A percentile compares a stretch with the other conserved stretches of the same genome.
Conservation (phyloP, 2,888 invertebrate genomes). For the Slavum lentiscoides region DNA sequence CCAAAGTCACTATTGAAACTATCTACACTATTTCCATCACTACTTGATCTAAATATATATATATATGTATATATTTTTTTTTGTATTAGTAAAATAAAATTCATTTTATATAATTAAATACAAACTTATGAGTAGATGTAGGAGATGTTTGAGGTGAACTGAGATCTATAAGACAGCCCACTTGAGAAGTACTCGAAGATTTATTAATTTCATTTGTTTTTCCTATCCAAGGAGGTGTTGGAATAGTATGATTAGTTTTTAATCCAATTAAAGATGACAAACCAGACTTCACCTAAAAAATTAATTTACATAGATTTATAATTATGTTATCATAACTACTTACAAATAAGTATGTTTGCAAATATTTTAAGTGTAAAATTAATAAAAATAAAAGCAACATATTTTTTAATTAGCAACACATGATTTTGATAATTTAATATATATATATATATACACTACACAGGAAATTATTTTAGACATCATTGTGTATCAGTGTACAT, state of each 20-base stretch:
- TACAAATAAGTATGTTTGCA: background rate
- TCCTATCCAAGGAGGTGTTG: slow-evolving; percentile 38
- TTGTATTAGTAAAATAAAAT: background rate
- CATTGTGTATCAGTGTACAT: no score
- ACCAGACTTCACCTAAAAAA: slow-evolving; percentile 34
- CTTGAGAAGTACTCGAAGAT: slow-evolving; percentile 56
- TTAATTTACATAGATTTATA: background rate
- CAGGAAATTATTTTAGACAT: no score
- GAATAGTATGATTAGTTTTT: slow-evolving; percentile 31
- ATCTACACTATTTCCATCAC: slow-evolving; percentile 74
- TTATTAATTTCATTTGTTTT: slow-evolving; percentile 29
- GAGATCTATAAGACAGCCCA: slow-evolving; percentile 70
- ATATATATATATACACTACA: no score
- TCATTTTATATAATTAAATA: slow-evolving; percentile 11
- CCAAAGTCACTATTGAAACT: slow-evolving; percentile 74
- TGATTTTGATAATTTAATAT: no score
- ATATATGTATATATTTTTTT: background rate
- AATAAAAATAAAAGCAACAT: background rate
- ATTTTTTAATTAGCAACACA: background rate
- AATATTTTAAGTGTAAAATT: background rate
- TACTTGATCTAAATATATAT: slow-evolving; percentile 65
- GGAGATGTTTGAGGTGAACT: slow-evolving; percentile 76
- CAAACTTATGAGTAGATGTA: slow-evolving; percentile 67
- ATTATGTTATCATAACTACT: background rate
- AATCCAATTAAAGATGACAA: slow-evolving; percentile 46